Percentiles rank a stretch among this genome's conserved stretches.
Evolutionary conservation across 2,113 vertebrate species (phyloP).

Genomic region (Microcebus jonahi): DNA sequence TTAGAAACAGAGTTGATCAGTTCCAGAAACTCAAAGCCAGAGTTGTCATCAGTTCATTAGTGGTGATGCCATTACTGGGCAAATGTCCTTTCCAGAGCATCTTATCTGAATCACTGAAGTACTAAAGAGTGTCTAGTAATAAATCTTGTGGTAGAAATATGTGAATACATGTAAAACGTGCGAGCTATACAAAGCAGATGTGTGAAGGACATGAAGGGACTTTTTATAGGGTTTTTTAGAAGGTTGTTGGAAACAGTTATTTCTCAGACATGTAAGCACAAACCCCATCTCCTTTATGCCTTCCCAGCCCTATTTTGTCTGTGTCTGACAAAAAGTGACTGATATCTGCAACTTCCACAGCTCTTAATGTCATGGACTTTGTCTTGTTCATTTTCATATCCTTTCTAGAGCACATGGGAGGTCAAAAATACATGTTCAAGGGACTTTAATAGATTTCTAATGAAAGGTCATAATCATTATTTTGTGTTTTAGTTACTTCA

Average conservation of each 20-base stretch:
- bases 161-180: background rate
- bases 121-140: background rate
- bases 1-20: background rate
- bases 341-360: background rate
- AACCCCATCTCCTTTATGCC: background rate
- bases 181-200: background rate
- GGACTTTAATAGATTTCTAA: background rate
- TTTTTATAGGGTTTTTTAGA: background rate
- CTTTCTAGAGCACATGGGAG: background rate
- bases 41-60: background rate
- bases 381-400: background rate
- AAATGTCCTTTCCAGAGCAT: background rate
- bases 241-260: background rate
- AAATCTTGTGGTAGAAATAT: background rate
- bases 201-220: background rate
- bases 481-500: background rate
- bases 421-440: background rate
- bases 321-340: background rate
- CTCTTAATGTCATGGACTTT: background rate
- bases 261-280: background rate
- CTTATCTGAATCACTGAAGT: background rate
- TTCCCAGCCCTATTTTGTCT: background rate
- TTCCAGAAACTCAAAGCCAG: background rate
- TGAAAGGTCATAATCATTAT: background rate
- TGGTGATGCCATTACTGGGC: background rate